Conservation (phyloP, 2,888 invertebrate genomes). For the Drosophila prostipennis region DNA sequence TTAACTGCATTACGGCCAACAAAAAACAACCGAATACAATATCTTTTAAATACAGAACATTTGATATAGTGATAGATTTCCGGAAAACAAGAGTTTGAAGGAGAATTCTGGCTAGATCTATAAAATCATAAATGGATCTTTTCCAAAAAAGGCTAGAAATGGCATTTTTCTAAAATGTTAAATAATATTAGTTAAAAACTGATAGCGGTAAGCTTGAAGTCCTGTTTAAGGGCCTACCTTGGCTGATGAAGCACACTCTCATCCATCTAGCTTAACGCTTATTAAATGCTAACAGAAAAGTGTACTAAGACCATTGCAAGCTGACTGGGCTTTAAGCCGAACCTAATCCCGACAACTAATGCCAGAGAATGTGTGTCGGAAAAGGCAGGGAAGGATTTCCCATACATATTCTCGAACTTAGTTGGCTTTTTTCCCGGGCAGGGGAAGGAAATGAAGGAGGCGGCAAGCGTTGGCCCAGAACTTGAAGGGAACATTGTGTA, state of each 20-base stretch:
- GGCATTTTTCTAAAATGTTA: no score
- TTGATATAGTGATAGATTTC: no score
- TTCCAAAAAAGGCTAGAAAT: no score
- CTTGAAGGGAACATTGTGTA: constrained; percentile 53
- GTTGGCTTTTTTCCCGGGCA: not conserved
- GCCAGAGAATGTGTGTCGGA: constrained; percentile 25
- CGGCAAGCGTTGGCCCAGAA: constrained; percentile 29
- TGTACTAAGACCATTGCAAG: constrained; percentile 9
- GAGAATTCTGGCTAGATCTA: no score
- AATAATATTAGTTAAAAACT: no score
- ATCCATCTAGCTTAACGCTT: constrained; percentile 26
- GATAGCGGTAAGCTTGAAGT: not conserved
- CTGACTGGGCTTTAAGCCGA: constrained; percentile 28
- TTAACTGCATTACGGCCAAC: no score
- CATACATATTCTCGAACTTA: constrained; percentile 28
- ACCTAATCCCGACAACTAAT: constrained; percentile 25
- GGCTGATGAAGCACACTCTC: not conserved
- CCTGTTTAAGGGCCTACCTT: constrained; percentile 3
- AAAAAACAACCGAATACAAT: no score
- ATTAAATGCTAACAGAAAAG: constrained; percentile 22
- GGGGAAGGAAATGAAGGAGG: constrained; percentile 34
- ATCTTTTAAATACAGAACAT: no score
- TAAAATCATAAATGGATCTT: no score
- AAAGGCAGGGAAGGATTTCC: constrained; percentile 37
- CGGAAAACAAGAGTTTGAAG: no score